Evolutionary conservation across 2,113 vertebrate genomes (phyloP), one percentile per base, ranked within the genome.

Genomic region (Heloderma charlesbogerti): DNA sequence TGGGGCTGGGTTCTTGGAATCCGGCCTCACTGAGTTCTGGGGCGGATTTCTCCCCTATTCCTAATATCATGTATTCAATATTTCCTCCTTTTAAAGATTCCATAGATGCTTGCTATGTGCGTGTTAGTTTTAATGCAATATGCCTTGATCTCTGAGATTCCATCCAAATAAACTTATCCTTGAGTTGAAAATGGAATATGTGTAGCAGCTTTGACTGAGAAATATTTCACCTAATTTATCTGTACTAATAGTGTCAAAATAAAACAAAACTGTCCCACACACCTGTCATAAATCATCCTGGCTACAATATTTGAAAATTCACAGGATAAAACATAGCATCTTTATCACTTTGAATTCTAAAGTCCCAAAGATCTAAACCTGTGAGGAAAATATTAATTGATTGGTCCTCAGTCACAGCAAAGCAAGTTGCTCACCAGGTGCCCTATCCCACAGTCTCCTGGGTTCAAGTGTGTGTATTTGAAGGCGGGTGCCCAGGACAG

Each of bases 191-290:
- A 90, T 74, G 80, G 89, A 93, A 79, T 48, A 87, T 90, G 40
- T 48, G 78, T 88, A 90, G 89, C 89, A 93, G 69, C 40, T 91
- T 84, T 94, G 92, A 92, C 13, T 79, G 88, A 96, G 92, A 96
- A 95, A 94, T 93, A 94, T 91, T 96, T 95, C 88, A 92, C 89
- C 89, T 93, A 95, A 95, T 94, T 95, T 89, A 91, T 93, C 92
- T 57, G 15, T 75, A 88, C 95, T 95, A 96, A 95, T 22, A 82
- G 92, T 91, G 90, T 93, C 89, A 95, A 94, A 96, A 95, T 95
- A 54, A 93, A 93, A 91, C 80, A 95, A 84, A 67, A 60, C 83
- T 18, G 45, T 20, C 31, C 66, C 37, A 93, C 0, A 0, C n/a
- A 87, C 25, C 51, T 80, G 72, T 89, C 92, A 92, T 95, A 96